Evolutionary conservation across 2,113 vertebrate species (phyloP).

Genomic region (Ia io): DNA sequence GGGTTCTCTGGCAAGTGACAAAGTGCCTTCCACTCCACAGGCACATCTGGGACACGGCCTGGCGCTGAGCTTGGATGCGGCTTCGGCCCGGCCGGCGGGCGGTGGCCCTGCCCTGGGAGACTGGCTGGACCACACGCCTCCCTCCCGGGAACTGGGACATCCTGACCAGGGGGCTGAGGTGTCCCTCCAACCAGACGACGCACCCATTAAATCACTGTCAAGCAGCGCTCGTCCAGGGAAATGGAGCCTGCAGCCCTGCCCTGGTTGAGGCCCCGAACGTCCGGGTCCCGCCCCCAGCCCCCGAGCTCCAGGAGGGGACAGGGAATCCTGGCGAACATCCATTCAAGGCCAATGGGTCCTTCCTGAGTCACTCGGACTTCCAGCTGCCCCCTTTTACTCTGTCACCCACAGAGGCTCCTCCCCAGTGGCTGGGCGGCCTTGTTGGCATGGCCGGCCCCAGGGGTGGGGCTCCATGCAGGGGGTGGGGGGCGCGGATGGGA

Average conservation of each 20-base stretch:
- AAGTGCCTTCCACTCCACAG: neutral
- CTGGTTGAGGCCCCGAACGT: too few species aligned
- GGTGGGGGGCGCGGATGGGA: accelerated
- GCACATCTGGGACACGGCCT: neutral
- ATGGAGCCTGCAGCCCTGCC: accelerated
- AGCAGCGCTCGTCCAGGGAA: accelerated
- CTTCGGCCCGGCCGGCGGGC: neutral
- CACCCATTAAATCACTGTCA: accelerated
- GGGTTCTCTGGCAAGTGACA: neutral
- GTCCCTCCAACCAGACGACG: neutral
- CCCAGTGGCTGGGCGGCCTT: neutral
- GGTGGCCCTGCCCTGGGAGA: neutral
- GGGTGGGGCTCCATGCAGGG: accelerated
- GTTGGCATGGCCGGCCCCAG: neutral
- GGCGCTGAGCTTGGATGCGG: accelerated
- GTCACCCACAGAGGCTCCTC: neutral
- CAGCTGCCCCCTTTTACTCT: neutral
- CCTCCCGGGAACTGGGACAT: accelerated
- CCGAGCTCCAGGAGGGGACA: accelerated
- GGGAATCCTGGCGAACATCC: too few species aligned
- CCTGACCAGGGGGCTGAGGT: neutral
- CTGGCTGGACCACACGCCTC: neutral
- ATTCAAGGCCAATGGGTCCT: accelerated
- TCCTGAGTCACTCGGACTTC: neutral
- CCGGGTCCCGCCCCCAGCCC: accelerated